phyloP scores from a whole-genome alignment of 2,888 invertebrate genomes.

The Diarsia brunnea region DNA sequence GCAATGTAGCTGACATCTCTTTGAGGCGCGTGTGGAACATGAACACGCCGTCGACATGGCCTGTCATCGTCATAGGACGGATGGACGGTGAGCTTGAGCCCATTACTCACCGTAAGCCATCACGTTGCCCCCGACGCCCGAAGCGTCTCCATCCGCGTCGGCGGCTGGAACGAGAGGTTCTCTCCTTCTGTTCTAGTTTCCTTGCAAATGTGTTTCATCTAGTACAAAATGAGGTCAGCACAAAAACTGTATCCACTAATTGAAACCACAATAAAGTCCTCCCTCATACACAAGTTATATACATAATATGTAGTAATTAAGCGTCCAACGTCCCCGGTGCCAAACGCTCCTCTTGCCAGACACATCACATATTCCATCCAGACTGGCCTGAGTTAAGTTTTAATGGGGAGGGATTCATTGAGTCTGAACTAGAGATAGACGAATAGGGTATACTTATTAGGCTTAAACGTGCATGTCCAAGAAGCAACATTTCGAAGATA shows the following conservation, averaged over 20 bases:
- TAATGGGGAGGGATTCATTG: no score
- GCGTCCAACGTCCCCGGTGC: constrained; percentile 49
- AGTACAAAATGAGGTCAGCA: not conserved
- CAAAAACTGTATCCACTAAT: not conserved
- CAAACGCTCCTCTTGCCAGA: constrained; percentile 29
- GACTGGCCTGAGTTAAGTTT: constrained; percentile 3
- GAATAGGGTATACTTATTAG: not conserved
- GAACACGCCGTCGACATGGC: no score
- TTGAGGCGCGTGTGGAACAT: no score
- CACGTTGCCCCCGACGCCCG: no score
- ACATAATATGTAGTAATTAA: constrained; percentile 38
- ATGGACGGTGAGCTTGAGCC: no score
- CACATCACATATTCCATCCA: constrained; percentile 43
- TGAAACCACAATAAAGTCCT: constrained; percentile 3
- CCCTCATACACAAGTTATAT: constrained; percentile 17
- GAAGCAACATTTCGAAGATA: not conserved
- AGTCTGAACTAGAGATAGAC: not conserved
- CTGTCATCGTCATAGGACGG: no score
- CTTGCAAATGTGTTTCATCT: no score
- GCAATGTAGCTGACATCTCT: no score
- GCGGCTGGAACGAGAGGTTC: no score
- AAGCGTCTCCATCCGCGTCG: no score
- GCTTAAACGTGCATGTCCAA: not conserved
- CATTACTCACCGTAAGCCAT: no score
- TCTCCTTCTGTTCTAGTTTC: no score